These are phyloP conservation scores for Trichopria drosophilae DNA, from an alignment of 2,888 invertebrate genomes.

Conservation along the genomic window DNA sequence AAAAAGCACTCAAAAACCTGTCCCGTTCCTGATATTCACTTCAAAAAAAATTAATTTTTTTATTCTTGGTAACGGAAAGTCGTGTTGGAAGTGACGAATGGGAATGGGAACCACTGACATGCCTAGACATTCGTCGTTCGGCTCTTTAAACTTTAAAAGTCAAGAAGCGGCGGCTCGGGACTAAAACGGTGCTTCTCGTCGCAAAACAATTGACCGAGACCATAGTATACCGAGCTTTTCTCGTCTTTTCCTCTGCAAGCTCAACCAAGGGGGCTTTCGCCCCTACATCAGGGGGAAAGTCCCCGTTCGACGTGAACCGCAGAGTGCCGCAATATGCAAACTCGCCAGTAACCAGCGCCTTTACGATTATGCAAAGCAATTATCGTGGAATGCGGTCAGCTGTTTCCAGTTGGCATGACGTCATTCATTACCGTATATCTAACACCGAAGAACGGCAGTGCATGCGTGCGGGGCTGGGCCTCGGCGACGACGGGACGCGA, in stretches of 20 bases:
- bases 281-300: too few species aligned
- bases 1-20: too few species aligned
- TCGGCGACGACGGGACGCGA: conserved; percentile 5
- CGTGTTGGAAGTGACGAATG: conserved; percentile 5
- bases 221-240: too few species aligned
- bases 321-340: too few species aligned
- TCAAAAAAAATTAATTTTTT: too few species aligned
- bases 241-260: too few species aligned
- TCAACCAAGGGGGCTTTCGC: too few species aligned
- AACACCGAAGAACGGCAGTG: conserved; percentile 31
- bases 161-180: conserved; percentile 36
- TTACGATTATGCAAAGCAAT: conserved; percentile 56
- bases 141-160: conserved; percentile 58
- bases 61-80: not conserved
- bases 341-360: conserved; percentile 31
- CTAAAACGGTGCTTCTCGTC: conserved; percentile 24
- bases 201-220: conserved; percentile 47
- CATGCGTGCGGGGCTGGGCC: conserved; percentile 33
- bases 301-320: too few species aligned
- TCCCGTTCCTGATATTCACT: too few species aligned
- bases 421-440: conserved; percentile 39
- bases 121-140: conserved; percentile 35
- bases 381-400: conserved; percentile 57
- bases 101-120: conserved; percentile 49
- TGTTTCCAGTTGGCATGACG: conserved; percentile 53